Base-by-base conservation (phyloP, 1,140 invertebrate species). In the Drosophila asahinai region DNA sequence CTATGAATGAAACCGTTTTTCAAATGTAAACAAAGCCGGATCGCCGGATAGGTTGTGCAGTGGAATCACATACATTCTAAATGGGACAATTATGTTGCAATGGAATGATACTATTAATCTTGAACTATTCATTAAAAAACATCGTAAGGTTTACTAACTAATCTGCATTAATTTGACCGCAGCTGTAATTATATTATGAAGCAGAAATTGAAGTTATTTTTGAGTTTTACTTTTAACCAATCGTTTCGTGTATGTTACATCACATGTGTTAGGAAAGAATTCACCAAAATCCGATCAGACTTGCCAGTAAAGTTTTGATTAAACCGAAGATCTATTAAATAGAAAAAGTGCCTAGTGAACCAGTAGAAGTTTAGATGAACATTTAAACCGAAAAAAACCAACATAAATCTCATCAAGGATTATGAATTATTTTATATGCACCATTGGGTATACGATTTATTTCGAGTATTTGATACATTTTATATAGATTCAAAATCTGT, bases 331-430 rank as follows among this genome's bases (percentile, higher is more conserved):
- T 62, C 63, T 77, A 68, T 70, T 45, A 70, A 49, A 77, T 67
- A 86, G 83, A 80, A 65, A 83, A 87, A 87, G 84, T 87, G 84
- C 84, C 84, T 87, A 87, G 84, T 52, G 63, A 89, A 81, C 40
- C 64, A 74, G 61, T 64, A 82, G 60, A 63, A 57, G 61, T 78
- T 70, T 86, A 62, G 49, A 71, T 57, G 40, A 59, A 71, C 27
- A 51, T 30, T n/a, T 19, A 43, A 71, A 49, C 3, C 33, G 25
- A 12, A 33, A 30, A 70, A 12, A 17, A 52, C 36, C 36, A 52
- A 15, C 12, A n/a, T 9, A 14, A 19, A 19, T 36, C 15, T 38
- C 9, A 71, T 47, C 9, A 25, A 22, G 9, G 33, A 47, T 59
- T 55, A 36, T 63, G 33, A 19, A 51, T 48, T 30, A 71, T 61